Percentiles rank a stretch among this genome's conserved stretches.
These are phyloP conservation scores for Agrochola lota DNA, from an alignment of 2,888 invertebrate genomes.

Conservation along the genomic window DNA sequence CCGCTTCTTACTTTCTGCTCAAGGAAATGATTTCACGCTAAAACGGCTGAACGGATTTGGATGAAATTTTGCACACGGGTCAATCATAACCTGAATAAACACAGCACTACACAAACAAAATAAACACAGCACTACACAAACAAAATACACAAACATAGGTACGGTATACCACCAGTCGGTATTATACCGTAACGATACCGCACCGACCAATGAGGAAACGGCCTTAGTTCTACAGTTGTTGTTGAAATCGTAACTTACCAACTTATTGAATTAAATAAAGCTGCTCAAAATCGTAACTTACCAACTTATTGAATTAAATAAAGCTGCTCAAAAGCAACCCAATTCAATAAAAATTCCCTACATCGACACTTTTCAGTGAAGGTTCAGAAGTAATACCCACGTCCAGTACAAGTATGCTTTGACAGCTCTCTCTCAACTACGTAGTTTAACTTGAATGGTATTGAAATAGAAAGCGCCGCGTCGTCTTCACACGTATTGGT, in stretches of 20 bases:
- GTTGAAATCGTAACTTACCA: not conserved
- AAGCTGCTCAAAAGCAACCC: not conserved
- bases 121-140: too few relatives aligned
- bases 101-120: too few relatives aligned
- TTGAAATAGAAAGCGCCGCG: slow-evolving; percentile 28
- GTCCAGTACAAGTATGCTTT: slow-evolving; percentile 15
- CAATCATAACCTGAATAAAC: too few relatives aligned
- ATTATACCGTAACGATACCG: too few relatives aligned
- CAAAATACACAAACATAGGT: too few relatives aligned
- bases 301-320: not conserved
- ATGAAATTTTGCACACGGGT: too few relatives aligned
- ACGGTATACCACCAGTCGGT: too few relatives aligned
- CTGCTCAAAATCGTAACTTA: too few relatives aligned
- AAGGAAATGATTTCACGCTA: not conserved
- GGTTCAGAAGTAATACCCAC: slow-evolving; percentile 5
- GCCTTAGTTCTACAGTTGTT: not conserved
- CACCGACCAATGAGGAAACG: too few relatives aligned
- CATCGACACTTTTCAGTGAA: not conserved
- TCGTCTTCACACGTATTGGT: not conserved
- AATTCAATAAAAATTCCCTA: not conserved
- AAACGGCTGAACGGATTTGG: too few relatives aligned
- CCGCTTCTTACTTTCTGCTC: too few relatives aligned
- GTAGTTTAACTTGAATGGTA: slow-evolving; percentile 13
- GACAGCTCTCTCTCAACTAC: not conserved
- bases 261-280: too few relatives aligned